Conservation (phyloP, 2,888 invertebrate genomes). For the Macrostomum cliftonense region DNA sequence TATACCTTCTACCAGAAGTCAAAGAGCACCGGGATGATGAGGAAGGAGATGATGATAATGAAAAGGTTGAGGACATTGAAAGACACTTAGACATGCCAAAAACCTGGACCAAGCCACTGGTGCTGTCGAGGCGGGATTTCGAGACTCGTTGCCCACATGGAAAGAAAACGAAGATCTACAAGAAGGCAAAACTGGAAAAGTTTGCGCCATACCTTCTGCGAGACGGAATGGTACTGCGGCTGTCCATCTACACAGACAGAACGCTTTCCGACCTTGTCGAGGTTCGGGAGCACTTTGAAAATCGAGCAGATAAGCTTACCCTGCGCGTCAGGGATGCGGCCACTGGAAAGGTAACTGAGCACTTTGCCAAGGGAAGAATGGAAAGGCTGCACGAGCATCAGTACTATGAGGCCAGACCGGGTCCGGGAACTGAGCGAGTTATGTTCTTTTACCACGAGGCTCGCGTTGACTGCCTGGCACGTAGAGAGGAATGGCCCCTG, state of each 20-base stretch:
- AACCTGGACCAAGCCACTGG: constrained; percentile 33
- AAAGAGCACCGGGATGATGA: constrained; percentile 23
- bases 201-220: constrained; percentile 55
- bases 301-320: constrained; percentile 30
- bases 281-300: constrained; percentile 29
- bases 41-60: constrained; percentile 26
- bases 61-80: constrained; percentile 28
- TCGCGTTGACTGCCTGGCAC: constrained; percentile 51
- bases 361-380: constrained; percentile 26
- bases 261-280: constrained; percentile 23
- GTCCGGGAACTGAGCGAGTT: constrained; percentile 42
- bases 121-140: constrained; percentile 28
- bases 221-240: constrained; percentile 49
- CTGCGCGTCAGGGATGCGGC: constrained; percentile 26
- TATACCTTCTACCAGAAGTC: constrained; percentile 26
- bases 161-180: constrained; percentile 47
- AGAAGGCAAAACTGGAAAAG: constrained; percentile 54
- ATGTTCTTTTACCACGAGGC: constrained; percentile 45
- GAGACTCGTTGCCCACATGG: constrained; percentile 50
- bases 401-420: constrained; percentile 27
- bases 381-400: constrained; percentile 34
- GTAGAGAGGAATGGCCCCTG: constrained; percentile 29
- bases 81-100: constrained; percentile 35
- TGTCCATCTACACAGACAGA: constrained; percentile 31
- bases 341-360: constrained; percentile 31